A percentile compares a stretch with the other conserved stretches of the same genome.
Evolutionary conservation across 2,797 vertebrate species (phyloP).

Genomic region (Sternarchorhynchus goeldii): DNA sequence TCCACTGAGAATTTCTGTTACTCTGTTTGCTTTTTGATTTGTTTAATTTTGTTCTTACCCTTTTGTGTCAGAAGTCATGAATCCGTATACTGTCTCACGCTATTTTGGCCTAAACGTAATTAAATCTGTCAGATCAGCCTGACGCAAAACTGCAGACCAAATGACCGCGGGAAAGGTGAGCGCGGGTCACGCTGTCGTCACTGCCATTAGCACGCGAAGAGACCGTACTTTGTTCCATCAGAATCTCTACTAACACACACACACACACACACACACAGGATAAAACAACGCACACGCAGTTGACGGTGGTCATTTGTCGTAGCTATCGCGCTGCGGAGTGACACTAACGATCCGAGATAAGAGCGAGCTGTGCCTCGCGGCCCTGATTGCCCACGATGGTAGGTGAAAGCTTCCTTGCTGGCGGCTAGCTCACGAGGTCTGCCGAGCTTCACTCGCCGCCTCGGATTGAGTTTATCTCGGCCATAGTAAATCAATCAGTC

Average conservation of each 20-base stretch:
- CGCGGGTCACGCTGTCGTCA: no score
- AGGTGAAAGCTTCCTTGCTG: not conserved
- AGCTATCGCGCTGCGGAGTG: not conserved
- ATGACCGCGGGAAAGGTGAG: no score
- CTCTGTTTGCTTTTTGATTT: not conserved
- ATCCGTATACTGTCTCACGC: not conserved
- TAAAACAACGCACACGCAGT: not conserved
- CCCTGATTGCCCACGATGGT: no score
- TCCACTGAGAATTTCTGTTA: not conserved
- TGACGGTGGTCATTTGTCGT: not conserved
- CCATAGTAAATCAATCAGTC: not conserved
- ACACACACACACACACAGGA: no score
- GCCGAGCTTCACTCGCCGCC: not conserved
- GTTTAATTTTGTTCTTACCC: not conserved
- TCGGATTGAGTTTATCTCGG: not conserved
- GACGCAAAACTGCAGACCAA: not conserved
- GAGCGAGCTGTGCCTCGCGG: not conserved
- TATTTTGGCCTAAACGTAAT: not conserved
- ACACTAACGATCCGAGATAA: constrained; percentile 2
- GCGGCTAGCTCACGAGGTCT: not conserved
- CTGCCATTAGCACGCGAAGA: no score
- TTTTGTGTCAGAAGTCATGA: not conserved
- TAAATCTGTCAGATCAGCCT: not conserved
- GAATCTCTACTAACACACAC: not conserved
- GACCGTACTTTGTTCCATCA: no score